Percentiles rank a stretch among this genome's conserved stretches.
phyloP scores from a whole-genome alignment of 2,888 invertebrate species.

The Bombylius major region DNA sequence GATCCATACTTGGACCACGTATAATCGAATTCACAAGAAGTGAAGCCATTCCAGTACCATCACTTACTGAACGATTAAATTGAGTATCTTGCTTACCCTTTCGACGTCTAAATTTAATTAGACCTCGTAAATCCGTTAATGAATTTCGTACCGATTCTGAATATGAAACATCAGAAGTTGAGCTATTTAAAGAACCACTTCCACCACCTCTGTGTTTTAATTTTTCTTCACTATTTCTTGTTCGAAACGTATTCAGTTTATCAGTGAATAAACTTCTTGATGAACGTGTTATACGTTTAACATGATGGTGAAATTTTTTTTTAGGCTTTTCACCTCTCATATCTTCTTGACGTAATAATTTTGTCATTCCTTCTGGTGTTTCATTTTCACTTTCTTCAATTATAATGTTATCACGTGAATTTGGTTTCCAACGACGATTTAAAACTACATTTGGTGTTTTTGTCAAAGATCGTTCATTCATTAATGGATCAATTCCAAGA shows the following conservation, averaged over 20 bases:
- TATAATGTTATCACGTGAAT: conserved; percentile 12
- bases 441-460: conserved; percentile 15
- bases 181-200: conserved; percentile 39
- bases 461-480: conserved; percentile 16
- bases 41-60: conserved; percentile 47
- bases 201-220: conserved; percentile 28
- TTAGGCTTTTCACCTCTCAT: conserved; percentile 41
- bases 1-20: conserved; percentile 31
- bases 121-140: conserved; percentile 33
- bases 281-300: conserved; percentile 51
- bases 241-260: conserved; percentile 47
- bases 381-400: conserved; percentile 25
- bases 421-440: conserved; percentile 18
- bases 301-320: conserved; percentile 41
- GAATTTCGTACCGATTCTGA: conserved; percentile 30
- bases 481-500: conserved; percentile 19
- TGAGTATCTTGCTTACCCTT: conserved; percentile 22
- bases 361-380: conserved; percentile 32
- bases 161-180: conserved; percentile 39
- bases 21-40: background rate
- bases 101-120: conserved; percentile 33
- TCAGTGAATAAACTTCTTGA: conserved; percentile 48
- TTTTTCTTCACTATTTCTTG: conserved; percentile 39
- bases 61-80: conserved; percentile 26
- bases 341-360: conserved; percentile 45